A percentile compares a stretch with the other conserved stretches of the same genome.
phyloP scores from a whole-genome alignment of 2,888 invertebrate species.

The Hirudinaria manillensis region DNA sequence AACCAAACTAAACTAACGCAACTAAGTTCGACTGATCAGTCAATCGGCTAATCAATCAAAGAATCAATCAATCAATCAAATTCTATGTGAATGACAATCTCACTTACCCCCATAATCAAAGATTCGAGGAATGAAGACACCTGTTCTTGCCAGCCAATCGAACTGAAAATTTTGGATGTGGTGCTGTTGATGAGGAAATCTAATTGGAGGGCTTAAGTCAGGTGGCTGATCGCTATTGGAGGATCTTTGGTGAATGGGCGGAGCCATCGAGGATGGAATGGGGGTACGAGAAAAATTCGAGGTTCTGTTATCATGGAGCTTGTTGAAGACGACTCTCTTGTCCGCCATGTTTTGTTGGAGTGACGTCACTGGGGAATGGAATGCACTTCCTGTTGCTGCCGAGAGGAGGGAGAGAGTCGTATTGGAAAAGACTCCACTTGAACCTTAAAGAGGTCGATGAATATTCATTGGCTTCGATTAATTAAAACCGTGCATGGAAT shows the following conservation, averaged over 20 bases:
- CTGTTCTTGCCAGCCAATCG: slow-evolving; percentile 83
- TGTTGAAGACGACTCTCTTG: neutral
- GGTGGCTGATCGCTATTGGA: neutral
- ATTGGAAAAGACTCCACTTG: slow-evolving; percentile 2
- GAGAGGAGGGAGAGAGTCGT: slow-evolving; percentile 27
- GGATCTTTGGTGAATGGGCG: slow-evolving; percentile 10
- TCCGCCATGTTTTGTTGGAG: slow-evolving; percentile 15
- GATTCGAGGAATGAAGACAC: slow-evolving; percentile 78
- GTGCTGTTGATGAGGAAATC: slow-evolving; percentile 18
- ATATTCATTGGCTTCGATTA: neutral
- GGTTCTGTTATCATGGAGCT: slow-evolving; percentile 11
- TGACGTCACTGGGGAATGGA: slow-evolving; percentile 43
- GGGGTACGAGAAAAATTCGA: neutral
- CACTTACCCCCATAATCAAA: slow-evolving; percentile 47
- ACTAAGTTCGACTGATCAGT: no score
- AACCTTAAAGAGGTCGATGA: neutral
- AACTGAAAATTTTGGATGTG: slow-evolving; percentile 58
- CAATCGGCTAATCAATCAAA: no score
- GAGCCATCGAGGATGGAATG: neutral
- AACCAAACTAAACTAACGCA: no score
- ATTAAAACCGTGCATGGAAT: neutral
- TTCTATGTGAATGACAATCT: neutral
- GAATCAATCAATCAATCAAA: neutral
- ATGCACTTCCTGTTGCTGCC: slow-evolving; percentile 44
- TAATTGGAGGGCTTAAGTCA: neutral